Evolutionary conservation across 2,797 vertebrate genomes (phyloP), one percentile per base, ranked within the genome.

Genomic region (Rhabdomys pumilio): DNA sequence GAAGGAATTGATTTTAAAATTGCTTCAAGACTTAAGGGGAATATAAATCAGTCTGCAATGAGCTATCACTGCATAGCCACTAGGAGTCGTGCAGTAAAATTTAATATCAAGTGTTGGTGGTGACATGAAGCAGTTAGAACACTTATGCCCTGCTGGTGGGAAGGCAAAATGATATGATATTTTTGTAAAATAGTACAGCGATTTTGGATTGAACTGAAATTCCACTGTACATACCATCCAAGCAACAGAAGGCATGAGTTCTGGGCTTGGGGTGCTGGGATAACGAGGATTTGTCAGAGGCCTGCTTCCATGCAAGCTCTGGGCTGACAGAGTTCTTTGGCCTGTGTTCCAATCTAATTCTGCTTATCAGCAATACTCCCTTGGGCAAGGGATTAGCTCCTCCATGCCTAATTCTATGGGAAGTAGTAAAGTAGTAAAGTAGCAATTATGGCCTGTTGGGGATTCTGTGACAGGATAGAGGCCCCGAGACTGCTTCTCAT

Each of bases 1-100:
- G 81, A 93, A 94, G 44, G 14, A 55, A 55, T 15, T 89, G 77
- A 82, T 89, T 94, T 90, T 77, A 82, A 91, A 95, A 76, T 44
- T 57, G 24, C 61, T 82, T 94, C 65, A 89, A 85, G 59, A 85
- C 31, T 69, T 88, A 26, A 89, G 22, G 79, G 34, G 72, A 65
- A 55, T 87, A 65, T 34, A 92, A 55, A 91, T 41, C 57, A 61
- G 80, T 65, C 84, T 50, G 19, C 19, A 50, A 14, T 50, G 63
- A 67, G 44, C 19, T 69, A 59, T n/a, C 22, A 24, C 63, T 67
- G 38, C 17, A n/a, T 19, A 89, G 20, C 50, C 8, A 2, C 17
- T 34, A 53, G 75, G 10, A 38, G 34, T 57, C 29, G n/a, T 72
- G 5, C 34, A 15, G 69, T 87, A 84, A 65, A 90, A 61, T 82